These are phyloP conservation scores for Leptoteleia sp. DNA, from an alignment of 1,140 invertebrate species.

Conservation along the genomic window DNA sequence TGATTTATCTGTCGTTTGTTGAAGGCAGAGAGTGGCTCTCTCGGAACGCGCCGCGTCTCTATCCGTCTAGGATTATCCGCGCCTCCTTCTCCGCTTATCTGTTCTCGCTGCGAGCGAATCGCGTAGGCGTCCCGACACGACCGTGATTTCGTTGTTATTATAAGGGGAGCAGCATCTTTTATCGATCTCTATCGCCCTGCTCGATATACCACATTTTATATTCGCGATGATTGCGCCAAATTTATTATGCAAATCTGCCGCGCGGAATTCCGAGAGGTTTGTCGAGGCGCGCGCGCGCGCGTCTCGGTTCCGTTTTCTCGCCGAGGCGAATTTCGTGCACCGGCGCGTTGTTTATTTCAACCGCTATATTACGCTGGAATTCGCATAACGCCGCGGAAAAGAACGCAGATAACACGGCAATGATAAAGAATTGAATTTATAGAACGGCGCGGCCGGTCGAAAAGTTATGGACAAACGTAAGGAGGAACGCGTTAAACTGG, in stretches of 20 bases:
- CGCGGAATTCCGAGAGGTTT: conserved; percentile 37
- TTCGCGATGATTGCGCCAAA: conserved; percentile 58
- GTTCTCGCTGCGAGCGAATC: conserved; percentile 38
- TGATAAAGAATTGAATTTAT: conserved; percentile 51
- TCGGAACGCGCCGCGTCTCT: conserved; percentile 35
- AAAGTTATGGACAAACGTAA: conserved; percentile 17
- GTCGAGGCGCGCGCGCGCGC: conserved; percentile 11
- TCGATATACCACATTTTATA: conserved; percentile 50
- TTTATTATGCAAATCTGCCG: conserved; percentile 54
- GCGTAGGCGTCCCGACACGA: conserved; percentile 60
- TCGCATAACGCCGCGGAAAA: conserved; percentile 24
- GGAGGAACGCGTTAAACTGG: conserved; percentile 29
- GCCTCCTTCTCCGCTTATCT: conserved; percentile 50
- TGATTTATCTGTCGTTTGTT: too few species aligned
- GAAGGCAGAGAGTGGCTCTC: too few species aligned
- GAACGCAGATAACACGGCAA: conserved; percentile 23
- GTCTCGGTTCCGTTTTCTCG: conserved; percentile 42
- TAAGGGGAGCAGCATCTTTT: conserved; percentile 58
- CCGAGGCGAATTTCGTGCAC: conserved; percentile 39
- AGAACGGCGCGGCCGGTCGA: conserved; percentile 8
- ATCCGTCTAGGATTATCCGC: conserved; percentile 63
- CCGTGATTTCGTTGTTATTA: conserved; percentile 64
- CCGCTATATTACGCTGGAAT: conserved; percentile 51
- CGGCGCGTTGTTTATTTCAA: conserved; percentile 49
- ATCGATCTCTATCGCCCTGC: conserved; percentile 57